Conservation (phyloP, 2,797 vertebrate species). For the Phataginus tricuspis region DNA sequence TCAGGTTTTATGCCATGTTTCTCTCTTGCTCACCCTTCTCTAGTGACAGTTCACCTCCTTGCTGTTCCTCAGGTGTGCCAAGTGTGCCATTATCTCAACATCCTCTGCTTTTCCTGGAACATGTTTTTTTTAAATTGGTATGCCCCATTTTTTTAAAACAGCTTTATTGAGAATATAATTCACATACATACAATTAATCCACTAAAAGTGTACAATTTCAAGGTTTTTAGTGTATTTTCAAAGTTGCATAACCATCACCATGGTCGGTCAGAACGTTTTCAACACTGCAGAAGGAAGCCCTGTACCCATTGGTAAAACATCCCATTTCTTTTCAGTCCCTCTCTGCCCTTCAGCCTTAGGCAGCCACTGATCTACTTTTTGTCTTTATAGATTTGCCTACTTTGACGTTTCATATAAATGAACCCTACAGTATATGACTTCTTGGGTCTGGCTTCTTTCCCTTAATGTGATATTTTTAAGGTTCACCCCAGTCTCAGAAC, state of each 20-base stretch:
- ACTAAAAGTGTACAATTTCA: neutral
- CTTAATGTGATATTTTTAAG: neutral
- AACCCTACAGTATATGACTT: neutral
- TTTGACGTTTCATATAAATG: neutral
- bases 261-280: neutral
- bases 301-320: neutral
- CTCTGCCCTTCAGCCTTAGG: neutral
- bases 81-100: neutral
- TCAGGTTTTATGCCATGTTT: neutral
- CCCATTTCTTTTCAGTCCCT: too few species aligned
- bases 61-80: neutral
- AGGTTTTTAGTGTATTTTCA: neutral
- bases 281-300: neutral
- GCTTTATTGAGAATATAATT: neutral
- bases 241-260: neutral
- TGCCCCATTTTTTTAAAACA: neutral
- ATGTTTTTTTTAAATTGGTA: neutral
- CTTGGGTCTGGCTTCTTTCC: neutral
- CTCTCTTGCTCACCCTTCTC: neutral
- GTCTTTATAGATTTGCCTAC: neutral
- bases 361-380: neutral
- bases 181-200: neutral
- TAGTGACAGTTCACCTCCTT: neutral
- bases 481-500: neutral
- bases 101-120: neutral